Evolutionary conservation across 2,888 invertebrate species (phyloP).

Genomic region (Mythimna impura): DNA sequence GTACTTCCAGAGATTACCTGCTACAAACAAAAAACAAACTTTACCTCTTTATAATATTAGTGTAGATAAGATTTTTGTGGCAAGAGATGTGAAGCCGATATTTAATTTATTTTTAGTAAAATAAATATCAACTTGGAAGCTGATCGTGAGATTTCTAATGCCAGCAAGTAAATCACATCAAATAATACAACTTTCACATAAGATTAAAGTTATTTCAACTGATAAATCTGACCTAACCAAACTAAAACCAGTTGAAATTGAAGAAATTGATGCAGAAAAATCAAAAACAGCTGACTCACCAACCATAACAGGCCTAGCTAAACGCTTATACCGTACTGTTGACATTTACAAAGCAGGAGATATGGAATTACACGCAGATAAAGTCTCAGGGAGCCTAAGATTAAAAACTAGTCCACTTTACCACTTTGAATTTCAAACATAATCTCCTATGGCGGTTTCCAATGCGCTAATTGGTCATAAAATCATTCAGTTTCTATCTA

Average conservation of each 20-base stretch:
- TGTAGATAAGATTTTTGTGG: constrained; percentile 31
- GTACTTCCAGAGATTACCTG: too few species aligned
- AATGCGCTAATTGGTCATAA: constrained; percentile 64
- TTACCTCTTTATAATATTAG: too few species aligned
- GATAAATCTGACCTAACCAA: background rate
- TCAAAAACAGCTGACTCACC: background rate
- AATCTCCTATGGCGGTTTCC: constrained; percentile 60
- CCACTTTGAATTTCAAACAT: constrained; percentile 60
- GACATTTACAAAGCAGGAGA: constrained; percentile 69
- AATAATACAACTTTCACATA: background rate
- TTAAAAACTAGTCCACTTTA: constrained; percentile 74
- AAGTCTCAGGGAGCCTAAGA: constrained; percentile 64
- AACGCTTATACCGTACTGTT: constrained; percentile 60
- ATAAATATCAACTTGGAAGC: constrained; percentile 5
- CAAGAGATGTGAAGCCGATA: constrained; percentile 22
- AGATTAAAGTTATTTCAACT: background rate
- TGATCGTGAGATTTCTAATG: constrained; percentile 6
- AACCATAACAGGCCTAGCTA: constrained; percentile 33
- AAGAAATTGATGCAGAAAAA: background rate
- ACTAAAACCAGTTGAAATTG: background rate
- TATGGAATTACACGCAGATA: constrained; percentile 63
- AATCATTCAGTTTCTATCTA: constrained; percentile 56
- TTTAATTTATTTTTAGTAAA: constrained; percentile 12
- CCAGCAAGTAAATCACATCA: background rate
- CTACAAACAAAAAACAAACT: too few species aligned